Evolutionary conservation across 2,113 vertebrate species (phyloP).

Genomic region (Sinocyclocheilus grahami): DNA sequence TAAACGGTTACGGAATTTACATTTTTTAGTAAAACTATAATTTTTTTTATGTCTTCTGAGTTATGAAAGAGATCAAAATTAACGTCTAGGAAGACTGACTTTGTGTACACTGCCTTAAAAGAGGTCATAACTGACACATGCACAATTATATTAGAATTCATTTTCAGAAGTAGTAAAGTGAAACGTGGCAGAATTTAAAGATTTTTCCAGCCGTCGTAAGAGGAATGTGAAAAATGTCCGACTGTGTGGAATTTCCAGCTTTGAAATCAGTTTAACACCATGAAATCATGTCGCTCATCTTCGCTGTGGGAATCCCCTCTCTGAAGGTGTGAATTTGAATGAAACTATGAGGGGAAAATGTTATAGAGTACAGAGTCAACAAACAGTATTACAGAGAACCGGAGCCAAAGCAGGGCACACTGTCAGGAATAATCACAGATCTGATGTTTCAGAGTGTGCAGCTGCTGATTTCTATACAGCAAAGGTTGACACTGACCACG

Average conservation of each 20-base stretch:
- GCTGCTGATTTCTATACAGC: not conserved
- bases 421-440: not conserved
- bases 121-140: not conserved
- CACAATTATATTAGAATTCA: not conserved
- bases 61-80: not conserved
- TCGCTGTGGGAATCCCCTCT: not conserved
- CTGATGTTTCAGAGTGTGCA: not conserved
- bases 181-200: not conserved
- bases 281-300: not conserved
- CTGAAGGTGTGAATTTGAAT: conserved; percentile 16
- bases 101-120: no score
- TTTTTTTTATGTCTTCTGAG: not conserved
- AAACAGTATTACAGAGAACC: not conserved
- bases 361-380: not conserved
- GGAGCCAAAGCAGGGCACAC: not conserved
- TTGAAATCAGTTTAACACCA: conserved; percentile 16
- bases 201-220: not conserved
- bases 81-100: not conserved
- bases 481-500: not conserved
- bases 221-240: not conserved
- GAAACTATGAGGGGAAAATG: not conserved
- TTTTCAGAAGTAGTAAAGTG: not conserved
- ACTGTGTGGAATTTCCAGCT: not conserved
- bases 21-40: not conserved
- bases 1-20: not conserved